Evolutionary conservation across 1,140 invertebrate species (phyloP).

Genomic region (Vollenhovia emeryi): DNA sequence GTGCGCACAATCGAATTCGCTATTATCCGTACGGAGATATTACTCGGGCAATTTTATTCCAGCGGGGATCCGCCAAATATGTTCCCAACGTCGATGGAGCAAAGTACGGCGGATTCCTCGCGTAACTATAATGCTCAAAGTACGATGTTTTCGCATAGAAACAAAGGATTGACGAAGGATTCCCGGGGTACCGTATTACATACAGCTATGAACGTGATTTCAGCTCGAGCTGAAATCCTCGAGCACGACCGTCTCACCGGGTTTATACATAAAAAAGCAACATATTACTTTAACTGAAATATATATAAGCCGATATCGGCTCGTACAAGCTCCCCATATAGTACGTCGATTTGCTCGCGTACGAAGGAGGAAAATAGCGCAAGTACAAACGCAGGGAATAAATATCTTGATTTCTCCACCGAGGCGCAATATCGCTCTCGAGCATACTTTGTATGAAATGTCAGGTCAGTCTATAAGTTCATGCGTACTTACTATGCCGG

Average conservation of each 20-base stretch:
- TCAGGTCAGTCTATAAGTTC: slow-evolving; percentile 16
- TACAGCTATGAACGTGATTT: not conserved
- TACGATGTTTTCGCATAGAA: not conserved
- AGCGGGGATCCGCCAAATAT: not conserved
- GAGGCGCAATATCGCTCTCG: slow-evolving; percentile 3
- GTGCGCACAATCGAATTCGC: too few species aligned
- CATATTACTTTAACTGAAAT: slow-evolving; percentile 18
- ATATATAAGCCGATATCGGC: not conserved
- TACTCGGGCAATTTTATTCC: not conserved
- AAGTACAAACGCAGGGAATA: not conserved
- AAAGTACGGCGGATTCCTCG: not conserved
- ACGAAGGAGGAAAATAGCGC: not conserved
- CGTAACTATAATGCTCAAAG: slow-evolving; percentile 8
- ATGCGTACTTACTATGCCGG: not conserved
- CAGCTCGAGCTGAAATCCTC: slow-evolving; percentile 7
- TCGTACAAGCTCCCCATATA: not conserved
- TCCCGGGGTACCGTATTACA: not conserved
- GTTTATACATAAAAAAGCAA: slow-evolving; percentile 6
- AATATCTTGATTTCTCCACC: slow-evolving; percentile 19
- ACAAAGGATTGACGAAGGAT: slow-evolving; percentile 5
- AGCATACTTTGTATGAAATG: slow-evolving; percentile 26
- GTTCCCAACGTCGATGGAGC: not conserved
- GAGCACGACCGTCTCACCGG: not conserved
- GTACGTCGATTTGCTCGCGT: not conserved
- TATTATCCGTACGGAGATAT: not conserved